Conservation (phyloP, 2,888 invertebrate species). For the Erebia epiphron region DNA sequence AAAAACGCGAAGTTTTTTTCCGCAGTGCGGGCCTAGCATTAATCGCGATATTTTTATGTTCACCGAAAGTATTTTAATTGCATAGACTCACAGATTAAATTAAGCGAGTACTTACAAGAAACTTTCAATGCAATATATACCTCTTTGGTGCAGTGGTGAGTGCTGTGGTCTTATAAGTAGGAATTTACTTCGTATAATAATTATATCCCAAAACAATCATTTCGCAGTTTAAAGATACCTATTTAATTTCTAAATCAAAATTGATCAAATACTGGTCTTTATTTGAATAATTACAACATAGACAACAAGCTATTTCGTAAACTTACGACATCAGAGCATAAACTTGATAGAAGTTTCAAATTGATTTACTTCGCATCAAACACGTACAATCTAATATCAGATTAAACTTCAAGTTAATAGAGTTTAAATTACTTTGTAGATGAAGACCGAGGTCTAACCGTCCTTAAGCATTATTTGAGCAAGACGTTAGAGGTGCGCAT, state of each 20-base stretch:
- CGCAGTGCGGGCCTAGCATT: too few species aligned
- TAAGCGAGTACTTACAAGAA: too few species aligned
- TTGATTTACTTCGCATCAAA: constrained; percentile 47
- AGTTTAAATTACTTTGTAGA: constrained; percentile 42
- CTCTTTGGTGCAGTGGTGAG: too few species aligned
- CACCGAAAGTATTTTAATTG: too few species aligned
- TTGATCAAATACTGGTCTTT: constrained; percentile 7
- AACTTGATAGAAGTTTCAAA: constrained; percentile 25
- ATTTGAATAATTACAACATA: constrained; percentile 16
- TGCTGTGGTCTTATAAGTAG: too few species aligned
- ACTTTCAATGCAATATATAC: too few species aligned
- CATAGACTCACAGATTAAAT: too few species aligned
- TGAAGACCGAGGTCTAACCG: constrained; percentile 48
- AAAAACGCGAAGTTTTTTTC: too few species aligned
- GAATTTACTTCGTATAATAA: too few species aligned
- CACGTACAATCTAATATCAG: constrained; percentile 41
- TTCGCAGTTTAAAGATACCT: not conserved
- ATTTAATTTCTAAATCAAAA: not conserved
- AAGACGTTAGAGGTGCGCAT: constrained; percentile 7
- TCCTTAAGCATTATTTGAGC: constrained; percentile 56
- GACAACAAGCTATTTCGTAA: constrained; percentile 10
- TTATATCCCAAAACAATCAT: not conserved
- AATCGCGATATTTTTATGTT: too few species aligned
- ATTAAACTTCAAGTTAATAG: constrained; percentile 44
- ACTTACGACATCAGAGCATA: constrained; percentile 25